These are phyloP conservation scores for Adineta ricciae DNA, from an alignment of 2,888 invertebrate genomes.

Conservation along the genomic window DNA sequence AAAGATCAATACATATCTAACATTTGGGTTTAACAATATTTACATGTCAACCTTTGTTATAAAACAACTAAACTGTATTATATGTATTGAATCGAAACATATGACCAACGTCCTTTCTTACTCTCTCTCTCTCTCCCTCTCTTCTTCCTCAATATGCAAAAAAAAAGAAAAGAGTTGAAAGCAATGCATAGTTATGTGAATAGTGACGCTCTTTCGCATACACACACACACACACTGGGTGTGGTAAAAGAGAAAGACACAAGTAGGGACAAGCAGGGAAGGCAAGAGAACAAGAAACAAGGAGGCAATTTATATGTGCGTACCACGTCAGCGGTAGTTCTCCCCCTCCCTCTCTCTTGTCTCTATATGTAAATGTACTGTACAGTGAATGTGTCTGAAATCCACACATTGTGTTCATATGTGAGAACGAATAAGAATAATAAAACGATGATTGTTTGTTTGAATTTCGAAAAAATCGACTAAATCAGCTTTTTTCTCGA, in stretches of 20 bases:
- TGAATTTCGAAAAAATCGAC: not conserved
- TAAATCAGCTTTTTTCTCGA: not conserved
- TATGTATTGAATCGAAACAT: not conserved
- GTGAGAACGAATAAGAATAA: not conserved
- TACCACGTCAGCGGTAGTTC: not conserved
- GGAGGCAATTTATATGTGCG: not conserved
- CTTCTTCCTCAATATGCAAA: not conserved
- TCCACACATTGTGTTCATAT: not conserved
- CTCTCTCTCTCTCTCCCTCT: too few relatives aligned
- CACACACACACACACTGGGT: not conserved
- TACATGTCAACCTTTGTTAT: not conserved
- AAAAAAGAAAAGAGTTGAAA: not conserved
- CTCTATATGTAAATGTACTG: not conserved
- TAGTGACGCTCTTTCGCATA: not conserved
- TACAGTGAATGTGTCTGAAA: not conserved
- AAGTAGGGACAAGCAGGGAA: not conserved
- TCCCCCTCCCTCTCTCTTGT: not conserved
- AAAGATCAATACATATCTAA: not conserved
- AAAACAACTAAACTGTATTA: not conserved
- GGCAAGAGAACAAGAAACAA: slow-evolving; percentile 2
- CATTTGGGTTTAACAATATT: not conserved
- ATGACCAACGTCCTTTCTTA: not conserved
- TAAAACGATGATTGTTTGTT: not conserved
- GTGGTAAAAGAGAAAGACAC: not conserved
- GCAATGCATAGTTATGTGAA: not conserved